A percentile compares a stretch with the other conserved stretches of the same genome.
phyloP scores from a whole-genome alignment of 2,797 vertebrate genomes.

The Xenentodon cancila region DNA sequence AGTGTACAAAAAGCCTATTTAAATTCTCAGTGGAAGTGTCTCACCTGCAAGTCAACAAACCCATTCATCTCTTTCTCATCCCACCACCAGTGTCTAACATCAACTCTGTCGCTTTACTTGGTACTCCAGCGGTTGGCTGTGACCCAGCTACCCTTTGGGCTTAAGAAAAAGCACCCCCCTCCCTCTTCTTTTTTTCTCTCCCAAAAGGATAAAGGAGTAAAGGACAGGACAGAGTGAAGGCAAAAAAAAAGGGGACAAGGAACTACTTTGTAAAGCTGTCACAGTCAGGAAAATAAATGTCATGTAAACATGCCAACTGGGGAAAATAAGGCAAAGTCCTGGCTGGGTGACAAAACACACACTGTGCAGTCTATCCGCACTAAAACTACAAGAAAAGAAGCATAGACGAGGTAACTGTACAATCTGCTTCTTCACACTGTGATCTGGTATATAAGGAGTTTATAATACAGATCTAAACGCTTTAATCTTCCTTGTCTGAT shows the following conservation, averaged over 20 bases:
- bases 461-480: constrained; percentile 4
- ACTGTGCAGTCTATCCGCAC: constrained; percentile 3
- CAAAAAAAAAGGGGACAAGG: constrained; percentile 5
- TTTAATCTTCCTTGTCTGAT: constrained; percentile 12
- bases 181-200: constrained; percentile 27
- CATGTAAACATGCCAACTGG: constrained; percentile 18
- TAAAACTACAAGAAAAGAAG: constrained; percentile 23
- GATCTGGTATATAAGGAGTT: constrained; percentile 6
- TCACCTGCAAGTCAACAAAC: too few species aligned
- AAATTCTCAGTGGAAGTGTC: too few species aligned
- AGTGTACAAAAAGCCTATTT: too few species aligned
- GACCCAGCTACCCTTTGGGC: constrained; percentile 49
- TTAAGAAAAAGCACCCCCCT: constrained; percentile 43
- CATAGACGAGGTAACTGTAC: neutral
- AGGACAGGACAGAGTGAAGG: constrained; percentile 22
- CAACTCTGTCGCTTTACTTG: constrained; percentile 53
- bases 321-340: constrained; percentile 11
- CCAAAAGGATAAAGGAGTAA: constrained; percentile 11
- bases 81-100: constrained; percentile 40
- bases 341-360: constrained; percentile 26
- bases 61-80: too few species aligned
- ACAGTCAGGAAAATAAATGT: constrained; percentile 35
- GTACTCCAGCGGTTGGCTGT: constrained; percentile 60
- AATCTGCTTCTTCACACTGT: constrained; percentile 9
- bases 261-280: constrained; percentile 37